A percentile compares a stretch with the other conserved stretches of the same genome.
These are phyloP conservation scores for Operophtera brumata DNA, from an alignment of 2,888 invertebrate genomes.

Conservation along the genomic window DNA sequence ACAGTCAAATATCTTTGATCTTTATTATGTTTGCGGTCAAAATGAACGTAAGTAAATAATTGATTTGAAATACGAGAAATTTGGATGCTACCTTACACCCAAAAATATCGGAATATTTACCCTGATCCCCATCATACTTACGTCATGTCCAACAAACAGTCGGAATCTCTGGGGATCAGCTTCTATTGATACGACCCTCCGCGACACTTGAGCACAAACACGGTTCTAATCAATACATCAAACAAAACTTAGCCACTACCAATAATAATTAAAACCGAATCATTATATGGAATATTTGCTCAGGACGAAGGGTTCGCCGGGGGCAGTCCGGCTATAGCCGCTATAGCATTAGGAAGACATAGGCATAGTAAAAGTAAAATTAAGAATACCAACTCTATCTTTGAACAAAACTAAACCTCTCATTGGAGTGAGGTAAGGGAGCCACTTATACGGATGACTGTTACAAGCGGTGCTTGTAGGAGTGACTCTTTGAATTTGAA, in stretches of 20 bases:
- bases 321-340: constrained; percentile 45
- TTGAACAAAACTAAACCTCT: too few species aligned
- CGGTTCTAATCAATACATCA: constrained; percentile 80
- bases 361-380: background rate
- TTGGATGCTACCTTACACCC: background rate
- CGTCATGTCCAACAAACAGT: constrained; percentile 16
- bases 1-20: too few species aligned
- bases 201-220: constrained; percentile 74
- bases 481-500: too few species aligned
- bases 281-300: constrained; percentile 78
- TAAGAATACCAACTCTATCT: background rate
- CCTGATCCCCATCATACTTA: constrained; percentile 15
- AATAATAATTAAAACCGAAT: constrained; percentile 81
- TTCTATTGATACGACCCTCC: constrained; percentile 57
- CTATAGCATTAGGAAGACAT: constrained; percentile 8
- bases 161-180: constrained; percentile 26
- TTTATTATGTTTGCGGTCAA: too few species aligned
- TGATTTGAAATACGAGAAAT: constrained; percentile 1
- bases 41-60: background rate
- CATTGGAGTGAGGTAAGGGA: too few species aligned
- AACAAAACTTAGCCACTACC: constrained; percentile 76
- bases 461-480: too few species aligned
- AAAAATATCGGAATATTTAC: constrained; percentile 17
- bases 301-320: constrained; percentile 71
- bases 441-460: too few species aligned